These are phyloP conservation scores for Apocheima hispidaria DNA, from an alignment of 2,888 invertebrate species.

Conservation along the genomic window DNA sequence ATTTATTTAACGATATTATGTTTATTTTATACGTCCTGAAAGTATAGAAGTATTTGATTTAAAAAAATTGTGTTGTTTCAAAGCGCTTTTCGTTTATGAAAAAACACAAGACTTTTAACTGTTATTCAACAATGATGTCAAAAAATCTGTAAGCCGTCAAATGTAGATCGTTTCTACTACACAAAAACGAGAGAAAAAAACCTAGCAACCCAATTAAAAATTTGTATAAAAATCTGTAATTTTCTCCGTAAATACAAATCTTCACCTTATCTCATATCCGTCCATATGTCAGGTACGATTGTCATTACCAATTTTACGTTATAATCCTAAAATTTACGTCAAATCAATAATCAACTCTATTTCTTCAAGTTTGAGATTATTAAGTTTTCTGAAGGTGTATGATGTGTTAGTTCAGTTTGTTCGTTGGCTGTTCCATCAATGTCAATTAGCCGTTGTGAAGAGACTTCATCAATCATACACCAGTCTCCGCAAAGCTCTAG, in stretches of 20 bases:
- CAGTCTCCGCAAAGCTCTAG: conserved; percentile 57
- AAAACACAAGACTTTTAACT: no score
- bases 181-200: no score
- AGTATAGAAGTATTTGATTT: no score
- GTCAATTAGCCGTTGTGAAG: conserved; percentile 83
- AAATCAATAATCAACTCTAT: conserved; percentile 52
- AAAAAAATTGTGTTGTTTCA: no score
- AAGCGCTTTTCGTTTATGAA: no score
- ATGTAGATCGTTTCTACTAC: no score
- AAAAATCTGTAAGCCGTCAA: no score
- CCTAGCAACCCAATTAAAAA: conserved; percentile 49
- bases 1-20: no score
- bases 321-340: conserved; percentile 15
- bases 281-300: conserved; percentile 58
- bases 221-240: conserved; percentile 58
- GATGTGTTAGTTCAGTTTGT: conserved; percentile 55
- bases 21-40: no score
- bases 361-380: conserved; percentile 39
- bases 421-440: conserved; percentile 81
- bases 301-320: conserved; percentile 41
- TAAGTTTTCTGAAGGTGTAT: conserved; percentile 47
- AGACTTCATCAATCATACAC: conserved; percentile 81
- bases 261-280: conserved; percentile 63
- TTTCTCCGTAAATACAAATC: conserved; percentile 55
- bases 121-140: no score